These are phyloP conservation scores for Aleiodes alternator DNA, from an alignment of 2,888 invertebrate genomes.

Conservation along the genomic window DNA sequence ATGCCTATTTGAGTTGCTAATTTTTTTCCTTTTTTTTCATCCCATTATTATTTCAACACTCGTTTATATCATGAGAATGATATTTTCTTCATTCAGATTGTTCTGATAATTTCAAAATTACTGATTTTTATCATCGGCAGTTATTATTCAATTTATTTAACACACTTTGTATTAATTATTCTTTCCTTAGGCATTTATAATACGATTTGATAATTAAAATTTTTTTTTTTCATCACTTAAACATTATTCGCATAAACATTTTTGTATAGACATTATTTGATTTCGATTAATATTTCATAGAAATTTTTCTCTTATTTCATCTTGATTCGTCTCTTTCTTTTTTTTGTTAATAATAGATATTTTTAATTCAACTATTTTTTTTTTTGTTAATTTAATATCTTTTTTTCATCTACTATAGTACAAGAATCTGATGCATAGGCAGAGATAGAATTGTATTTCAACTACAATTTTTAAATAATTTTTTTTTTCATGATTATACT, in stretches of 20 bases:
- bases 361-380: constrained; percentile 27
- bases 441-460: constrained; percentile 52
- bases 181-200: no score
- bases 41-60: no score
- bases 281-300: background rate
- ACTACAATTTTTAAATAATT: constrained; percentile 31
- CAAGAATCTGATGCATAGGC: constrained; percentile 49
- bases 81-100: no score
- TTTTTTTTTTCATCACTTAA: background rate
- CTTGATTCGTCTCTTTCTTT: no score
- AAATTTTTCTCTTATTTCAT: no score
- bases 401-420: constrained; percentile 39
- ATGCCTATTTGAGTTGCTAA: background rate
- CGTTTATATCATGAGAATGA: no score
- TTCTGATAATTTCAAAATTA: no score
- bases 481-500: constrained; percentile 29
- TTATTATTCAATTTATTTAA: no score
- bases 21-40: no score
- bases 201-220: no score
- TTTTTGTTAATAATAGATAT: constrained; percentile 17
- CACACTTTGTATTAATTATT: no score
- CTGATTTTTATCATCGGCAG: no score
- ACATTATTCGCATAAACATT: background rate
- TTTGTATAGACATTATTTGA: background rate
- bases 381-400: background rate